Base-by-base conservation (phyloP, 2,113 vertebrate species). In the Origma solitaria region DNA sequence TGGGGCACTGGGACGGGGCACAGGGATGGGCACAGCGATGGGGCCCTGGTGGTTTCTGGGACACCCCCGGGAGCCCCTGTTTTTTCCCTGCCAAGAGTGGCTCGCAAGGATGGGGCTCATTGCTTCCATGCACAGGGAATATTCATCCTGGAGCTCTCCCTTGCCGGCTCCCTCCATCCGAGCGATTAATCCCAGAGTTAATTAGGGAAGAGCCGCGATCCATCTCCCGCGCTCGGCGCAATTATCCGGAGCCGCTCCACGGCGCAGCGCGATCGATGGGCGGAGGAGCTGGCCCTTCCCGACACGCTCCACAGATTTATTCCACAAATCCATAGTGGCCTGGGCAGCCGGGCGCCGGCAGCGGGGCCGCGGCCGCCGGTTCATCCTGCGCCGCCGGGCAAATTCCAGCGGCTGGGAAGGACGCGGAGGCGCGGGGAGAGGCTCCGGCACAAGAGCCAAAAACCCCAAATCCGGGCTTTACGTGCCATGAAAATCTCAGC, bases 401-500 rank as follows among this genome's bases (percentile, higher is more conserved):
- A 65, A 91, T 82, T 88, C 79, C 95, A 73, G 49, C 4, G 3
- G 7, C 33, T 0, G 57, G 66, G 47, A 69, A 66, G 69, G 86
- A n/a, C 17, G 9, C 7, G 2, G 86, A 0, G 5, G 35, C 0
- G 2, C 50, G 1, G 37, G 21, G 64, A 45, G 38, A 56, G 58
- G 58, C 57, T 17, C 47, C 1, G 2, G 47, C 58, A n/a, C 47
- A 3, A 5, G 28, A 35, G 79, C 30, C 27, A 7, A 23, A 49
- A 22, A 0, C 2, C 44, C 70, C 79, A 47, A 35, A 68, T 0
- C 61, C 35, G 7, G 33, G 1, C 60, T 2, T 2, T 1, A 0
- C 0, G 33, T 2, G 53, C 53, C 13, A 0, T 3, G 17, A 30
- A 38, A 58, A 49, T 9, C n/a, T 20, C 56, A 18, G 65, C 58